Base-by-base conservation (phyloP, 2,113 vertebrate genomes). In the Hippocampus guttulatus region DNA sequence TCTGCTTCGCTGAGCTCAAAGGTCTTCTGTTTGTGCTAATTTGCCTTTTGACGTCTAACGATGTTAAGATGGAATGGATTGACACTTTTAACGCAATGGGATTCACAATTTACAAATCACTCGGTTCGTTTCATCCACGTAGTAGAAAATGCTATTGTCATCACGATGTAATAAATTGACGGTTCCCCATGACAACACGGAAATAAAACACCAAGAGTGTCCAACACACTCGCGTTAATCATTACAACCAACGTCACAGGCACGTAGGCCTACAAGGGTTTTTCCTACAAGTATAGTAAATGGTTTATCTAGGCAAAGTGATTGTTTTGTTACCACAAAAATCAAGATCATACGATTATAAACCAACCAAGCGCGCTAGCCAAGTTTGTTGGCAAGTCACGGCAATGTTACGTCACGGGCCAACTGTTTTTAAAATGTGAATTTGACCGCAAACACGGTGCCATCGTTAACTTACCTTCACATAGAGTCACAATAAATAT, bases 401-500 rank as follows among this genome's bases (percentile, higher is more conserved):
- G 72, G 80, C 83, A 45, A 62, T 83, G 76, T 75, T 82, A 79
- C 75, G 85, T 84, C 78, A 88, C 83, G 68, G 78, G 47, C 41
- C 64, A 75, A 84, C 73, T 80, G 15, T 57, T 76, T 71, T 78
- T 73, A 62, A 27, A 64, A 66, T 12, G 52, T 63, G 81, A 5
- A 23, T 43, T 66, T 20, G 2, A n/a, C 51, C 3, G 40, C 11
- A 9, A 15, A 16, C 9, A 52, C 61, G 21, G 25, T 21, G 14
- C 57, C n/a, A 2, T 23, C 3, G 2, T 41, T 45, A 21, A 64
- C 91, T 90, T 78, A 93, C 92, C 92, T 93, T 93, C 92, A 93
- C 90, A 87, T 85, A 89, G 88, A 91, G 88, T 92, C 87, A 80
- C 85, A 87, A 81, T 84, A 81, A 83, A 76, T 91, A 84, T 84